Evolutionary conservation across 2,113 vertebrate species (phyloP).

Genomic region (Stegostoma tigrinum): DNA sequence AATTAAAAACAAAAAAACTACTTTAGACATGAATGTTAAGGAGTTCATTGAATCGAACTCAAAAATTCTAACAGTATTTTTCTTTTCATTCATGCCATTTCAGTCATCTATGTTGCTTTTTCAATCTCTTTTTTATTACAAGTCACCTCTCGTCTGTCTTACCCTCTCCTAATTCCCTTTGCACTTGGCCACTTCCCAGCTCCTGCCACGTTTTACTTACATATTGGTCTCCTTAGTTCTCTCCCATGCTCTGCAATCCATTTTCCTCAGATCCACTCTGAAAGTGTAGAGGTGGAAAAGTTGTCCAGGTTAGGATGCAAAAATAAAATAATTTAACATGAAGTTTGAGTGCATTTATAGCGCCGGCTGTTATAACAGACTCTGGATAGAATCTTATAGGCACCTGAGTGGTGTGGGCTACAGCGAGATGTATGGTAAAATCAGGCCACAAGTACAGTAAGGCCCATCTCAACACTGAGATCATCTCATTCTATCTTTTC

Average conservation of each 20-base stretch:
- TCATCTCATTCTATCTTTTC: too few relatives aligned
- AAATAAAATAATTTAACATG: background rate
- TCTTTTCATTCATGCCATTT: background rate
- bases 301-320: background rate
- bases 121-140: background rate
- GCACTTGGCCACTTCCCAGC: background rate
- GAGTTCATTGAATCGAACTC: too few relatives aligned
- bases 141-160: background rate
- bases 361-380: background rate
- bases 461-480: too few relatives aligned
- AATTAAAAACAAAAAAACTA: too few relatives aligned
- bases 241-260: background rate
- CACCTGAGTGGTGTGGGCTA: too few relatives aligned
- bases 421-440: too few relatives aligned
- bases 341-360: background rate
- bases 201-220: background rate
- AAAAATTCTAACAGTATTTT: background rate
- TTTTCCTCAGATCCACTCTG: background rate
- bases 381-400: too few relatives aligned
- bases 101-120: background rate
- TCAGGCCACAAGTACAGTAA: too few relatives aligned
- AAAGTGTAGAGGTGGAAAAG: background rate
- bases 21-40: too few relatives aligned
- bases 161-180: background rate
- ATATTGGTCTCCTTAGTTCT: background rate